phyloP scores from a whole-genome alignment of 2,113 vertebrate genomes.

The Butorides virescens region DNA sequence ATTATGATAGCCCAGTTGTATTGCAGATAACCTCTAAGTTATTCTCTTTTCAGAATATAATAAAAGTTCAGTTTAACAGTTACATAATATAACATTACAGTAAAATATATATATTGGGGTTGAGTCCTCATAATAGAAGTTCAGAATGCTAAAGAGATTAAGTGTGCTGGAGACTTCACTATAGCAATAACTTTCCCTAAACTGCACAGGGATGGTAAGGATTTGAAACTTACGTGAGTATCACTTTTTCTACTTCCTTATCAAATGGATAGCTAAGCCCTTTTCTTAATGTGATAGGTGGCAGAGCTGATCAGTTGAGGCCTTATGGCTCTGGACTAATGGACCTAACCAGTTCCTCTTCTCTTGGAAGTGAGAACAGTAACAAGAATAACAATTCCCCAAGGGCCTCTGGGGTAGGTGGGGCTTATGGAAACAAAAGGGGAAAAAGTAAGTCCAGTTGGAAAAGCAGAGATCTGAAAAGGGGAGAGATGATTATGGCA shows the following conservation, averaged over 20 bases:
- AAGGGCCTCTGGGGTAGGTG: constrained; percentile 45
- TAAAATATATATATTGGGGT: not conserved
- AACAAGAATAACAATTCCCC: constrained; percentile 56
- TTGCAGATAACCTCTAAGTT: not conserved
- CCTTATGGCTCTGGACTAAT: constrained; percentile 29
- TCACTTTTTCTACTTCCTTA: not conserved
- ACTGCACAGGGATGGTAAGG: not conserved
- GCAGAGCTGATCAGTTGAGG: constrained; percentile 33
- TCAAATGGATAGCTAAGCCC: constrained; percentile 1
- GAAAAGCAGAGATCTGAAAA: not conserved
- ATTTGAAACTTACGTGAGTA: not conserved
- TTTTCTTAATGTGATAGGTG: constrained; percentile 41
- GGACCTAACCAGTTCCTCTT: constrained; percentile 51
- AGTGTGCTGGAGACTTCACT: not conserved
- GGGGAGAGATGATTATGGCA: not conserved
- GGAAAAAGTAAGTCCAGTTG: not conserved
- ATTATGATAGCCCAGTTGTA: not conserved
- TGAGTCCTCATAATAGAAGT: not conserved
- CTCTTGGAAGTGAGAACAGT: constrained; percentile 55
- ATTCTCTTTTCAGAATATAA: not conserved
- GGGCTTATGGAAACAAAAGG: constrained; percentile 6
- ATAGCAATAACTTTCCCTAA: not conserved
- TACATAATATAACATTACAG: not conserved
- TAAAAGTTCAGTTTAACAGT: not conserved
- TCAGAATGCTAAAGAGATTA: not conserved